Conservation (phyloP, 2,113 vertebrate genomes). For the Pteropus alecto region DNA sequence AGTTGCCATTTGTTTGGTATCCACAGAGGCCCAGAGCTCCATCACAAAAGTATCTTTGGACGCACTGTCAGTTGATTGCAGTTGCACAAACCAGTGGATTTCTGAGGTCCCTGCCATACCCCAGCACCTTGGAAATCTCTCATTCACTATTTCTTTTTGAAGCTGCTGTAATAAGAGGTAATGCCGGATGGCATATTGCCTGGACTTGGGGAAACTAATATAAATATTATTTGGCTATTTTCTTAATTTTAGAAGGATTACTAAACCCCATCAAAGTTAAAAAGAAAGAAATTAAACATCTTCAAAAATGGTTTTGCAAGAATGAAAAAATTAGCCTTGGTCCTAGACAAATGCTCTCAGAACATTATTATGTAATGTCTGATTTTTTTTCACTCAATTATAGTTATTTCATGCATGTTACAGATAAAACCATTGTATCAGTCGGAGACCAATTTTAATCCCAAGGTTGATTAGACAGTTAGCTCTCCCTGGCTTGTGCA, state of each 20-base stretch:
- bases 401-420: conserved; percentile 48
- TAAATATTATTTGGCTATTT: conserved; percentile 32
- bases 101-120: background rate
- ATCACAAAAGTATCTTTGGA: background rate
- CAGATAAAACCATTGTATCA: conserved; percentile 52
- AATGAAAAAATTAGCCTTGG: conserved; percentile 34
- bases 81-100: background rate
- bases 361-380: conserved; percentile 44
- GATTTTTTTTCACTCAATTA: conserved; percentile 45
- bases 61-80: background rate
- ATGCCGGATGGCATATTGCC: background rate
- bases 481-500: background rate
- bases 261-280: background rate
- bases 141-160: background rate
- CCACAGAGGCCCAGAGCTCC: background rate
- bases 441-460: conserved; percentile 58
- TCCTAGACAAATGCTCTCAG: conserved; percentile 29
- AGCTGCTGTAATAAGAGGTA: background rate
- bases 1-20: too few relatives aligned
- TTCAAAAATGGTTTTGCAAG: conserved; percentile 18
- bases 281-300: conserved; percentile 40
- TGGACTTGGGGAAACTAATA: conserved; percentile 8
- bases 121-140: background rate
- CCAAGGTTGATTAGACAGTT: conserved; percentile 58
- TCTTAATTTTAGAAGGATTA: background rate